Percentiles rank a stretch among this genome's conserved stretches.
phyloP scores from a whole-genome alignment of 2,888 invertebrate genomes.

The Synanthedon andrenaeformis region DNA sequence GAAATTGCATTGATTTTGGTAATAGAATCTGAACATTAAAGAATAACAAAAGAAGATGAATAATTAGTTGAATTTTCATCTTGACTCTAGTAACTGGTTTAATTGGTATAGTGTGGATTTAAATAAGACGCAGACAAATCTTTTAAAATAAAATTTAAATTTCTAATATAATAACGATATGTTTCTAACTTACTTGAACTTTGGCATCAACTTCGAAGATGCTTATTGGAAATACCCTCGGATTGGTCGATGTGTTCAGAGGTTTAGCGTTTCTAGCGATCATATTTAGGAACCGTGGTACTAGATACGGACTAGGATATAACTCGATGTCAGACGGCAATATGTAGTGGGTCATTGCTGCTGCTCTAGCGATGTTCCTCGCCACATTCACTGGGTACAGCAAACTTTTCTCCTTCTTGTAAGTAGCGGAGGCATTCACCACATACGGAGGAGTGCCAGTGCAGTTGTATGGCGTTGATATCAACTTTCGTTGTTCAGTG shows the following conservation, averaged over 20 bases:
- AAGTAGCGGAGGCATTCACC: conserved; percentile 74
- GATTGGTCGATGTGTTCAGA: conserved; percentile 60
- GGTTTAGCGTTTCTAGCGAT: conserved; percentile 79
- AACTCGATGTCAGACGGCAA: conserved; percentile 91
- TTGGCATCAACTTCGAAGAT: conserved; percentile 86
- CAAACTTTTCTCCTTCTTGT: conserved; percentile 83
- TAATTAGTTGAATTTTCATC: too few relatives aligned
- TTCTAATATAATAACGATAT: too few relatives aligned
- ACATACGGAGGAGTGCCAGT: conserved; percentile 76
- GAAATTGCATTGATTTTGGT: conserved; percentile 20
- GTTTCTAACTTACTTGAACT: conserved; percentile 34
- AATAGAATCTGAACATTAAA: background rate
- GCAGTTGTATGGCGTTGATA: conserved; percentile 78
- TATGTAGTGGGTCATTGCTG: conserved; percentile 84
- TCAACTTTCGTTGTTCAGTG: conserved; percentile 73
- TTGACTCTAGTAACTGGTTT: too few relatives aligned
- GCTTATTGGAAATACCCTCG: conserved; percentile 87
- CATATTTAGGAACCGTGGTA: conserved; percentile 86
- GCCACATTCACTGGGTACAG: conserved; percentile 93
- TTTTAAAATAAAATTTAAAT: too few relatives aligned
- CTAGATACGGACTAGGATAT: conserved; percentile 87
- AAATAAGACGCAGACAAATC: too few relatives aligned
- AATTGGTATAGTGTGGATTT: too few relatives aligned
- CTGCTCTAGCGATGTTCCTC: conserved; percentile 87
- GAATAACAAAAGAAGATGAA: too few relatives aligned